Evolutionary conservation across 2,888 invertebrate species (phyloP).

Genomic region (Rhamphomyia laevipes): DNA sequence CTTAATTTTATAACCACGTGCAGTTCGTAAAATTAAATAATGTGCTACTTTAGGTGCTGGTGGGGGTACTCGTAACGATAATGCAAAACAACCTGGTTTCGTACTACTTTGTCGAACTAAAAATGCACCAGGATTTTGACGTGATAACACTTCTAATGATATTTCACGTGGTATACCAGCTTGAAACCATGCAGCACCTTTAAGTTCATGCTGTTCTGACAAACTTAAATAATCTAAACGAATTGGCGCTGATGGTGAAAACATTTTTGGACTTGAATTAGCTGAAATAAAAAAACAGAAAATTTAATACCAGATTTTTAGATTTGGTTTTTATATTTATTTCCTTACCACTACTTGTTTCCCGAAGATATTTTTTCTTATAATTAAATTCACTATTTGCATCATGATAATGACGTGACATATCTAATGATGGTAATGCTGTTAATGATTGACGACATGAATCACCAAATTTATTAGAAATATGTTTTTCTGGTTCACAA

Average conservation of each 20-base stretch:
- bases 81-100: constrained; percentile 85
- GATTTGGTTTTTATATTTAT: not conserved
- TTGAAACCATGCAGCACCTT: constrained; percentile 91
- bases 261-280: constrained; percentile 41
- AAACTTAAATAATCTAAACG: constrained; percentile 52
- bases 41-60: constrained; percentile 73
- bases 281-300: constrained; percentile 20
- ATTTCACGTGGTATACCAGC: constrained; percentile 92
- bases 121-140: constrained; percentile 88
- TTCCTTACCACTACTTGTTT: constrained; percentile 36
- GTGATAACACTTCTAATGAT: constrained; percentile 79
- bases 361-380: constrained; percentile 34
- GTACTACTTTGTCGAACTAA: constrained; percentile 91
- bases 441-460: constrained; percentile 37
- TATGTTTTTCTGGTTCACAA: constrained; percentile 48
- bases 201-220: constrained; percentile 65
- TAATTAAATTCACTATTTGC: constrained; percentile 28
- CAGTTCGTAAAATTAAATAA: constrained; percentile 82
- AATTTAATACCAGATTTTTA: constrained; percentile 3
- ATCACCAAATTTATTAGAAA: constrained; percentile 37
- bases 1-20: constrained; percentile 87
- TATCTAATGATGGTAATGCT: constrained; percentile 29
- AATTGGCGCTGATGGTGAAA: constrained; percentile 33
- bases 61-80: constrained; percentile 86
- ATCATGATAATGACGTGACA: constrained; percentile 30